Evolutionary conservation across 2,888 invertebrate genomes (phyloP).

Genomic region (Chalcis sispes): DNA sequence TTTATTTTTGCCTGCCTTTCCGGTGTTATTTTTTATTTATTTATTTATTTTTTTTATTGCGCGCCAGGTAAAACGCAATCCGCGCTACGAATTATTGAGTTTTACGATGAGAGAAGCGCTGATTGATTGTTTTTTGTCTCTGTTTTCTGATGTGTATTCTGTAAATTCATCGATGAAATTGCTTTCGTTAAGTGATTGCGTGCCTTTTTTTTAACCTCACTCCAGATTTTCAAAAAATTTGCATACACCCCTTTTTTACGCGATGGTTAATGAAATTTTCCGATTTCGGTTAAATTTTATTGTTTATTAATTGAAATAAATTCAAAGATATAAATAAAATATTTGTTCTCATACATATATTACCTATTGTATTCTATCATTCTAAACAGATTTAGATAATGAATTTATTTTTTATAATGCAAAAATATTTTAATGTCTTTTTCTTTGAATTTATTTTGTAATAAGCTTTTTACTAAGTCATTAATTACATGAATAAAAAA

Average conservation of each 20-base stretch:
- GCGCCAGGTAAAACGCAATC: neutral
- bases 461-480: too few relatives aligned
- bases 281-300: too few relatives aligned
- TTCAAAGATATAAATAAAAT: too few relatives aligned
- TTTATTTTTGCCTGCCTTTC: constrained; percentile 8
- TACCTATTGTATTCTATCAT: too few relatives aligned
- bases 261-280: too few relatives aligned
- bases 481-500: too few relatives aligned
- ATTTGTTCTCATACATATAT: too few relatives aligned
- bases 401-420: too few relatives aligned
- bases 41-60: neutral
- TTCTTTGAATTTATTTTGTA: too few relatives aligned
- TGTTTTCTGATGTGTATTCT: neutral
- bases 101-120: constrained; percentile 14
- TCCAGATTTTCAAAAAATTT: constrained; percentile 5
- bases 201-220: neutral
- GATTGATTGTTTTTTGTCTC: constrained; percentile 25
- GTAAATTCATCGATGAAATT: constrained; percentile 34
- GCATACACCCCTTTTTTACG: neutral
- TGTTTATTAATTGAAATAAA: too few relatives aligned
- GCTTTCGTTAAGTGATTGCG: constrained; percentile 35
- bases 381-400: too few relatives aligned
- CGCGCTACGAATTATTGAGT: constrained; percentile 36
- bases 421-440: too few relatives aligned
- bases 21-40: neutral